These are phyloP conservation scores for Campylorhamphus procurvoides DNA, from an alignment of 2,113 vertebrate species.

Conservation along the genomic window DNA sequence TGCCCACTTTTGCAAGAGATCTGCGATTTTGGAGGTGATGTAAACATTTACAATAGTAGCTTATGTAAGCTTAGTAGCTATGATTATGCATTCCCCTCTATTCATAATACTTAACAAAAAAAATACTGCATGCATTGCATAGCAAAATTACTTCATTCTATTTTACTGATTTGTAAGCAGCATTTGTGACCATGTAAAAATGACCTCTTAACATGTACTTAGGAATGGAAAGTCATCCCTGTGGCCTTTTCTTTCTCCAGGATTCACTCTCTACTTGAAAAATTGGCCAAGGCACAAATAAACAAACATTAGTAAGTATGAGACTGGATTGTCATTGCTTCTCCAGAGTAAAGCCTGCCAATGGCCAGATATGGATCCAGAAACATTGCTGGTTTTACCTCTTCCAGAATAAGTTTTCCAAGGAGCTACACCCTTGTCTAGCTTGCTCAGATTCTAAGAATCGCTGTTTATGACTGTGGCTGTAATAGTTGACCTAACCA, in stretches of 20 bases:
- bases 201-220: constrained; percentile 23
- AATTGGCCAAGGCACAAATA: constrained; percentile 48
- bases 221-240: neutral
- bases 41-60: neutral
- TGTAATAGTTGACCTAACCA: constrained; percentile 25
- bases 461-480: constrained; percentile 48
- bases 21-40: neutral
- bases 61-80: neutral
- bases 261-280: constrained; percentile 35
- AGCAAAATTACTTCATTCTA: neutral
- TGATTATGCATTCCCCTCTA: neutral
- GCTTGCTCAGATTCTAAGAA: constrained; percentile 44
- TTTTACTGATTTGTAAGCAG: neutral
- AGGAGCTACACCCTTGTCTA: constrained; percentile 55
- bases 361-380: constrained; percentile 22
- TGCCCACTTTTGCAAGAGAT: neutral
- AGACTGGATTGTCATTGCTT: neutral
- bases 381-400: constrained; percentile 10
- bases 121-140: neutral
- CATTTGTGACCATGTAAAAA: constrained; percentile 3
- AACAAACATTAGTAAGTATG: constrained; percentile 25
- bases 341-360: constrained; percentile 28
- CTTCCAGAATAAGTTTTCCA: constrained; percentile 42
- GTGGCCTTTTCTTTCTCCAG: constrained; percentile 33
- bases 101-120: neutral